Conservation (phyloP, 2,888 invertebrate species). For the Tipula lateralis region DNA sequence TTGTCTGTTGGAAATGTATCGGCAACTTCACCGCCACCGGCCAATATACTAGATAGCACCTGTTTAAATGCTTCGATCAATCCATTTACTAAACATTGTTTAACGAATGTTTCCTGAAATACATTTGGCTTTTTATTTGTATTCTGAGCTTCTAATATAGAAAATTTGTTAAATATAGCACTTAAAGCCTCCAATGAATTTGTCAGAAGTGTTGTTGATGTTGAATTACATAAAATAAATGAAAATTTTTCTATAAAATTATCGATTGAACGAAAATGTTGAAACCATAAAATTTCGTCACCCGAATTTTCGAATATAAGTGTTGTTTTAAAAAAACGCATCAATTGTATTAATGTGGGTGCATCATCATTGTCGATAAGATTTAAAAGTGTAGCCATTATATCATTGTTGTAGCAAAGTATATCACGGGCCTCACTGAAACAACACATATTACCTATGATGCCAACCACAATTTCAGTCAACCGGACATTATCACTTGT, state of each 20-base stretch:
- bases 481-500: conserved; percentile 60
- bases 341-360: conserved; percentile 65
- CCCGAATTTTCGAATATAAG: conserved; percentile 50
- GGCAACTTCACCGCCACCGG: conserved; percentile 34
- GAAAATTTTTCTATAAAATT: conserved; percentile 57
- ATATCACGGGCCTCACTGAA: conserved; percentile 56
- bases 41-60: conserved; percentile 37
- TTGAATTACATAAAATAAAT: conserved; percentile 71
- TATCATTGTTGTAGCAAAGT: conserved; percentile 55
- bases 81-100: conserved; percentile 42
- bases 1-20: conserved; percentile 38
- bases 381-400: conserved; percentile 55
- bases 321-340: conserved; percentile 60
- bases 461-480: conserved; percentile 76
- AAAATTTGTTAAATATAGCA: conserved; percentile 52
- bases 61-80: conserved; percentile 46
- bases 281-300: conserved; percentile 51
- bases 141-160: conserved; percentile 41
- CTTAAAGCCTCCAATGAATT: conserved; percentile 58
- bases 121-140: conserved; percentile 36
- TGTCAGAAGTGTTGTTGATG: conserved; percentile 57
- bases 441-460: conserved; percentile 78
- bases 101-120: conserved; percentile 43
- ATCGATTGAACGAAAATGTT: conserved; percentile 49
- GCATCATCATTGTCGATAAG: conserved; percentile 62